phyloP scores from a whole-genome alignment of 2,888 invertebrate species.

The Mythimna impura region DNA sequence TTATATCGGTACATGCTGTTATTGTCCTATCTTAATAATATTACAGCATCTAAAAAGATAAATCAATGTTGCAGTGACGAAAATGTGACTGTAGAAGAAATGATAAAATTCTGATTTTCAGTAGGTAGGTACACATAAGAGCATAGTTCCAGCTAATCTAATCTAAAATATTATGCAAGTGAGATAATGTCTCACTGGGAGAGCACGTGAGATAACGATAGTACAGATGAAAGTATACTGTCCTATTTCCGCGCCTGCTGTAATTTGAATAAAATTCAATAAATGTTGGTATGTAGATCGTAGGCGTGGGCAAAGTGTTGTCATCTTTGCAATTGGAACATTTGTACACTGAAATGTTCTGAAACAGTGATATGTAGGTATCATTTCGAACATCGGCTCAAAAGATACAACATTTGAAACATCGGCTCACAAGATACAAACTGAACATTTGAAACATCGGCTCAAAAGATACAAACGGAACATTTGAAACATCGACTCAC shows the following conservation, averaged over 20 bases:
- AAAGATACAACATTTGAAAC: no score
- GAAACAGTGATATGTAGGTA: no score
- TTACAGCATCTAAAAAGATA: background rate
- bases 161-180: slow-evolving; percentile 49
- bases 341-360: no score
- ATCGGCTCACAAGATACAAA: no score
- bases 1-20: background rate
- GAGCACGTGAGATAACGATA: slow-evolving; percentile 23
- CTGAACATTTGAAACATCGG: no score
- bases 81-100: background rate
- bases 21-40: background rate
- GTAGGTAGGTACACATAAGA: slow-evolving; percentile 2
- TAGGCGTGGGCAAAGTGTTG: no score
- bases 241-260: background rate
- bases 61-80: background rate
- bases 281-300: background rate
- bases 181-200: slow-evolving; percentile 18
- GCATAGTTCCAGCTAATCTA: slow-evolving; percentile 32
- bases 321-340: no score
- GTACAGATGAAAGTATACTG: slow-evolving; percentile 1
- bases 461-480: no score
- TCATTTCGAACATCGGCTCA: no score
- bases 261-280: background rate
- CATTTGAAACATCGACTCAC: no score
- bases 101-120: slow-evolving; percentile 9